These are phyloP conservation scores for Lepidocyrtinus sp. DNA, from an alignment of 2,888 invertebrate species.

Conservation along the genomic window DNA sequence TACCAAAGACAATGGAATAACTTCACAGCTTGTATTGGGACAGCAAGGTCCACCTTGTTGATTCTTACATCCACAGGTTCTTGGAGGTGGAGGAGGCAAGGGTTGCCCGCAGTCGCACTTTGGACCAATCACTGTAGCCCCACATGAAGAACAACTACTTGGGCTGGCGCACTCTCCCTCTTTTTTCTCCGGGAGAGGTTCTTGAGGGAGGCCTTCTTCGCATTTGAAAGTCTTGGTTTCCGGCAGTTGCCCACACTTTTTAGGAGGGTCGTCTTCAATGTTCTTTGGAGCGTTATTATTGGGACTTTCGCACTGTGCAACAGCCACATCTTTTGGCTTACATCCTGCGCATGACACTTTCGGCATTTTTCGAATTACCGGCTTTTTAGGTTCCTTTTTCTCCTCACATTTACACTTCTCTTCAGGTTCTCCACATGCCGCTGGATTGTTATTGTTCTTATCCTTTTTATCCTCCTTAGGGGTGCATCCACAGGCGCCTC, in stretches of 20 bases:
- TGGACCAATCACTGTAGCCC: slow-evolving; percentile 16
- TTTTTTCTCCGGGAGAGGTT: no score
- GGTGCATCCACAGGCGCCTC: background rate
- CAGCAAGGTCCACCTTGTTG: slow-evolving; percentile 16
- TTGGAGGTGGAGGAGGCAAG: background rate
- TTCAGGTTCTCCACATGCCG: background rate
- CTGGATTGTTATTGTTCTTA: slow-evolving; percentile 5
- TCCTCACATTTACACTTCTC: background rate
- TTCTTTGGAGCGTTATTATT: background rate
- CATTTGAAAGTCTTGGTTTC: slow-evolving; percentile 24
- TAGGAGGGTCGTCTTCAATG: slow-evolving; percentile 24
- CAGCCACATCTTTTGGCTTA: background rate
- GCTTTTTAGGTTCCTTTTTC: slow-evolving; percentile 6
- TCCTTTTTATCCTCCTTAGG: background rate
- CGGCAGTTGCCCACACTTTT: slow-evolving; percentile 7
- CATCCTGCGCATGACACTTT: background rate
- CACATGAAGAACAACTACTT: background rate
- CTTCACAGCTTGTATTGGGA: slow-evolving; percentile 37
- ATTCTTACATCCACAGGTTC: background rate
- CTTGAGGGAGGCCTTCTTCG: no score
- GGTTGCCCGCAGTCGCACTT: slow-evolving; percentile 1
- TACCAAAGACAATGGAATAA: slow-evolving; percentile 45
- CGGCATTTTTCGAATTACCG: slow-evolving; percentile 1
- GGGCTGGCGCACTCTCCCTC: background rate
- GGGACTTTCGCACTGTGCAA: background rate